Evolutionary conservation across 2,888 invertebrate genomes (phyloP).

Genomic region (Eupithecia dodoneata): DNA sequence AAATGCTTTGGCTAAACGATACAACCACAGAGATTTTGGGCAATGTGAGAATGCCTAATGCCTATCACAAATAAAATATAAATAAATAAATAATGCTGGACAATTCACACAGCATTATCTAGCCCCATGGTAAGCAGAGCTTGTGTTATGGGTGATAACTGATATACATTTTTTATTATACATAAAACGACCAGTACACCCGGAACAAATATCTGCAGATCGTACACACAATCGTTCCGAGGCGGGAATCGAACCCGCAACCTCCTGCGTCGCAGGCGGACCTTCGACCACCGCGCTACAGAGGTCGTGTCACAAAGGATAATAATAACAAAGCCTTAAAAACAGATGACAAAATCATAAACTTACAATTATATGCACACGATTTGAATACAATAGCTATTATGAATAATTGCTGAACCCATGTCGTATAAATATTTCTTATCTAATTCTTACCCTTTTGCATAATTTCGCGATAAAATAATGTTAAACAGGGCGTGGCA

Average conservation of each 20-base stretch:
- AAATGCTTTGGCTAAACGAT: neutral
- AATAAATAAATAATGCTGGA: too few relatives aligned
- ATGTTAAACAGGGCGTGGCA: neutral
- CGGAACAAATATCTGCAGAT: too few relatives aligned
- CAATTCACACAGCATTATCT: too few relatives aligned
- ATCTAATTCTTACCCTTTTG: slow-evolving; percentile 9
- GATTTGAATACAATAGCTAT: slow-evolving; percentile 36
- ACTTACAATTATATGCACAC: slow-evolving; percentile 22
- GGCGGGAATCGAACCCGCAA: too few relatives aligned
- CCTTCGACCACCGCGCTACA: too few relatives aligned
- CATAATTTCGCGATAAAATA: slow-evolving; percentile 15
- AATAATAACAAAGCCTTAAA: neutral
- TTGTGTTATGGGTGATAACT: too few relatives aligned
- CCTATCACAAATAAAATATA: too few relatives aligned
- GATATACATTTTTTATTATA: too few relatives aligned
- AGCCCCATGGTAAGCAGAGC: too few relatives aligned
- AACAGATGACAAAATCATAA: neutral
- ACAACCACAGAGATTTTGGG: neutral
- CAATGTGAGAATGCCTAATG: neutral
- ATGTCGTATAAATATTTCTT: slow-evolving; percentile 21
- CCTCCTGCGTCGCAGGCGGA: too few relatives aligned
- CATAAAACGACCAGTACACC: too few relatives aligned
- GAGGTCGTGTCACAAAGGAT: neutral
- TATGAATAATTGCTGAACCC: slow-evolving; percentile 27
- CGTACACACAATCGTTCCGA: too few relatives aligned